Evolutionary conservation across 2,113 vertebrate genomes (phyloP), one percentile per base, ranked within the genome.

Genomic region (Daboia siamensis): DNA sequence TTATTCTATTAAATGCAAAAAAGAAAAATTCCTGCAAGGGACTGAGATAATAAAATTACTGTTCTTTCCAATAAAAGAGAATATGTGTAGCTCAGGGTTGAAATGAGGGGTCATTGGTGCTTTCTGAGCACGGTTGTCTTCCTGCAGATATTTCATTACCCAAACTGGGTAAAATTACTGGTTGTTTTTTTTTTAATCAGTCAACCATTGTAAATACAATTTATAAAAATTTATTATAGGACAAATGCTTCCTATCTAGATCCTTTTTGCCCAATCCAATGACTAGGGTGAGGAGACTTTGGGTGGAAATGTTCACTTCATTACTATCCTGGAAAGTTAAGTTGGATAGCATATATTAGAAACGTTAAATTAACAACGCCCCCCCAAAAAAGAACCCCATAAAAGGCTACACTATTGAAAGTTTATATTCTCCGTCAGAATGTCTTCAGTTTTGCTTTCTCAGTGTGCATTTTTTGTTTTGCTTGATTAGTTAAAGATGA

Each of bases 21-120:
- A 55, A 52, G 59, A 94, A 64, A 61, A 92, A 91, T 91, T 91
- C 96, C 94, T 61, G 94, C 92, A 39, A 93, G 91, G 39, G 93
- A 52, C 91, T 86, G 93, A 94, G 96, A 91, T 96, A 95, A 93
- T 54, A 91, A 94, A 93, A 93, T 48, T 86, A 96, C 94, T 86
- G 94, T 93, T 80, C 92, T 92, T n/a, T 69, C 64, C 29, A 69
- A 13, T 17, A 69, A 69, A 69, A 12, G 10, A 69, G 0, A 69
- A 69, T 69, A 13, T 6, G 64, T 33, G 5, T 69, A 69, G 29
- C 29, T 69, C 64, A 64, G 61, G 12, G 64, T 69, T 69, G 29
- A n/a, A 33, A 69, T 69, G 29, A 33, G 29, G 12, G 29, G 29
- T 69, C 11, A 12, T 69, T 69, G 29, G 64, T 33, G 1, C 48